Evolutionary conservation across 2,888 invertebrate genomes (phyloP).

Genomic region (Agrotis puta): DNA sequence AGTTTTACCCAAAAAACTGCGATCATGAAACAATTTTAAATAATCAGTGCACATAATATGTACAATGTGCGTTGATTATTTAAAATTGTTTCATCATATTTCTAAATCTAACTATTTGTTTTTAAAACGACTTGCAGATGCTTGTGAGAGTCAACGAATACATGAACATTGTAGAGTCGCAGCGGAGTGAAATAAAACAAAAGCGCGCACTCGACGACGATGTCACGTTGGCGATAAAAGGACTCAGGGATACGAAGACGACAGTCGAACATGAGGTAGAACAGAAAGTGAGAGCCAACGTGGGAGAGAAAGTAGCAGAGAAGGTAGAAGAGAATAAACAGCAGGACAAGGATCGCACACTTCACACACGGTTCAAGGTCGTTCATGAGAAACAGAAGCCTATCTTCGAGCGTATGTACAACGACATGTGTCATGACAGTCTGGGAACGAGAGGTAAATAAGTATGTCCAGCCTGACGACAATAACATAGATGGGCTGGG

Average conservation of each 20-base stretch:
- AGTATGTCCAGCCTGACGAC: no score
- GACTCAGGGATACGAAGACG: not conserved
- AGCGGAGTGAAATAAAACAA: not conserved
- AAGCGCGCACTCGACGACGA: no score
- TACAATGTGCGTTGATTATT: not conserved
- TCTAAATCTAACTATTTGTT: not conserved
- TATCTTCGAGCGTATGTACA: constrained; percentile 73
- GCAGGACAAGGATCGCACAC: no score
- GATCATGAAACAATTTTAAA: no score
- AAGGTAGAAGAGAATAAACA: no score
- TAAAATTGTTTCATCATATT: not conserved
- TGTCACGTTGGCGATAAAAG: not conserved
- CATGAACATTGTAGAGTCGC: constrained; percentile 16
- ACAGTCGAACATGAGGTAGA: no score
- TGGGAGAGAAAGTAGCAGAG: no score
- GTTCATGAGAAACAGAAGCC: constrained; percentile 59
- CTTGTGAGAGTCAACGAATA: constrained; percentile 65
- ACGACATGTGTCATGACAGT: constrained; percentile 67
- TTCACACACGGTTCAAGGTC: constrained; percentile 64
- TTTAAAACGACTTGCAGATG: constrained; percentile 58
- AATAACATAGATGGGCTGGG: no score
- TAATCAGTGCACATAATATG: no score
- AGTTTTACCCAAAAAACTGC: not conserved
- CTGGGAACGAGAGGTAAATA: no score
- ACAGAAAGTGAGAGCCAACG: no score